Conservation (phyloP, 2,797 vertebrate genomes). For the Clarias laeviceps region DNA sequence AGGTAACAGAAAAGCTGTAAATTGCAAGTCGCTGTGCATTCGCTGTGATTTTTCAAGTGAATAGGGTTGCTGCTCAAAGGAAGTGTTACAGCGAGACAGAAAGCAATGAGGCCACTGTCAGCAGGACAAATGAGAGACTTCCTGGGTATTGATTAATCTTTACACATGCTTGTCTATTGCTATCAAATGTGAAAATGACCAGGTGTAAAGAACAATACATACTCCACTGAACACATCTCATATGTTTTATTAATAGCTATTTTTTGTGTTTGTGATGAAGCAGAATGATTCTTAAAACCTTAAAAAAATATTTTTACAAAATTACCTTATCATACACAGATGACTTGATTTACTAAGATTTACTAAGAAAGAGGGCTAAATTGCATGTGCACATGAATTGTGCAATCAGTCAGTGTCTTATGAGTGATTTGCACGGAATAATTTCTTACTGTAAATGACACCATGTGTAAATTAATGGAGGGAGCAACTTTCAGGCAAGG, state of each 20-base stretch:
- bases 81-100: constrained; percentile 50
- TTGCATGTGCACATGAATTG: constrained; percentile 1
- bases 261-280: neutral
- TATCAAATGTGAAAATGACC: constrained; percentile 35
- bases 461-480: neutral
- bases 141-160: constrained; percentile 50
- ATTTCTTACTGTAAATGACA: neutral
- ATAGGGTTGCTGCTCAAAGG: constrained; percentile 29
- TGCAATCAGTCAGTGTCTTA: neutral
- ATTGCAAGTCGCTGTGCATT: constrained; percentile 43
- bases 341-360: neutral
- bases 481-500: neutral
- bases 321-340: neutral
- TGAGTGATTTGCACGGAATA: neutral
- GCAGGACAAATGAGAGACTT: constrained; percentile 47
- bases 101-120: constrained; percentile 49
- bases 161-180: constrained; percentile 31
- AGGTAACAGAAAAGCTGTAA: constrained; percentile 47
- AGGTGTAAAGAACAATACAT: constrained; percentile 44
- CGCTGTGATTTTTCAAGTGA: constrained; percentile 50
- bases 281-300: neutral
- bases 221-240: neutral
- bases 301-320: neutral
- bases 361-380: neutral
- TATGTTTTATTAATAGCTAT: neutral